Base-by-base conservation (phyloP, 2,113 vertebrate genomes). In the Podarcis cretensis region DNA sequence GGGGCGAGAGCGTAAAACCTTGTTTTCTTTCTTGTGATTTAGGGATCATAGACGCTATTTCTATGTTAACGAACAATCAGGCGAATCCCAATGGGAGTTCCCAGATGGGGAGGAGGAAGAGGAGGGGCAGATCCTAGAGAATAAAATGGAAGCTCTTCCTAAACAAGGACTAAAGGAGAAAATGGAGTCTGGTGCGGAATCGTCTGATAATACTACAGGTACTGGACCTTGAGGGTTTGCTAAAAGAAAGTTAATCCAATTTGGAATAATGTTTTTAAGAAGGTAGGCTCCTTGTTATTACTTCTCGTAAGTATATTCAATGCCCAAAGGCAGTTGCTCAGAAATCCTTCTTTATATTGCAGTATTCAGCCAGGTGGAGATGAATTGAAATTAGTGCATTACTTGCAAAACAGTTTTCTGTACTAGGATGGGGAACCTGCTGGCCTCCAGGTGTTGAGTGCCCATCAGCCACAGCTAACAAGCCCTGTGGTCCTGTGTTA, bases 31-130 rank as follows among this genome's bases (percentile, higher is more conserved):
- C 97, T 98, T 98, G 97, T 98, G 96, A 96, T 99, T 95, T 98
- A 99, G 99, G 98, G 98, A 99, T 96, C 99, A 99, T 98, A 99
- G 98, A 96, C 98, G 99, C 85, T 99, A 99, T 98, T 99, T 99
- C 98, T 99, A 99, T 98, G 98, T 99, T 98, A 99, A 99, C 93
- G 98, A 99, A 95, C 98, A 97, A 95, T 98, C 98, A 69, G 98
- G 96, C 96, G 97, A 98, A 92, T 99, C 99, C 54, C 98, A 99
- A 80, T 99, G 99, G 99, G 99, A 99, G 92, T 99, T 99, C 91
- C 99, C 99, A 81, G 97, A 98, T 23, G 98, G 98, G 93, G 98
- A 98, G 87, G 98, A 98, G 37, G 98, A 97, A 87, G 97, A 97
- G 27, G 97, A 96, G 3, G 97, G 97, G 94, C 91, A 93, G 91